A percentile compares a stretch with the other conserved stretches of the same genome.
Evolutionary conservation across 1,140 invertebrate species (phyloP).

Genomic region (Nebria ingens): DNA sequence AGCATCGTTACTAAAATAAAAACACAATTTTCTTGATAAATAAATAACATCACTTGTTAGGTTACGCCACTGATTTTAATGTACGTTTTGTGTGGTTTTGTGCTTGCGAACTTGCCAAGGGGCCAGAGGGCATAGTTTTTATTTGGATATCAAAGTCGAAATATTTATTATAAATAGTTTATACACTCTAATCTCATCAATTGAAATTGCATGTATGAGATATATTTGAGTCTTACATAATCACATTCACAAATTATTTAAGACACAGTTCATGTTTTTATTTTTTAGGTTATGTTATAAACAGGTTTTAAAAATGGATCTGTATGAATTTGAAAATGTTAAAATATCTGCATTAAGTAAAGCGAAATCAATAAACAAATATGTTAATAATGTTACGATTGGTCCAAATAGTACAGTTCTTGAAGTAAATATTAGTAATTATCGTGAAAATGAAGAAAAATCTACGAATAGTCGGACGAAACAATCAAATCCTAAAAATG

Average conservation of each 20-base stretch:
- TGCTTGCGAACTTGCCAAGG: neutral
- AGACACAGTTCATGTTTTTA: no score
- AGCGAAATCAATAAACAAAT: conserved; percentile 25
- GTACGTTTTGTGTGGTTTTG: neutral
- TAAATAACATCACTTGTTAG: no score
- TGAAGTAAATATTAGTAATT: conserved; percentile 14
- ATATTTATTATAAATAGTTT: neutral
- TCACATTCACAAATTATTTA: neutral
- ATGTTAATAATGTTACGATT: conserved; percentile 30
- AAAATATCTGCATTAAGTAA: conserved; percentile 36
- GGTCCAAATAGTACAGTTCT: conserved; percentile 24
- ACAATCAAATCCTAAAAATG: conserved; percentile 17
- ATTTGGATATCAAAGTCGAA: neutral
- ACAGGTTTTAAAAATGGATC: no score
- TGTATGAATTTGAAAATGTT: conserved; percentile 32
- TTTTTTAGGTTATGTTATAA: neutral
- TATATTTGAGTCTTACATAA: neutral
- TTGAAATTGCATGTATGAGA: neutral
- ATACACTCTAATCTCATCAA: neutral
- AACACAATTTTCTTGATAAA: no score
- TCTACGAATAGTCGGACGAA: conserved; percentile 20
- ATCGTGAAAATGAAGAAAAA: conserved; percentile 20
- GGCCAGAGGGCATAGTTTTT: neutral
- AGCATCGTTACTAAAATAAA: no score
- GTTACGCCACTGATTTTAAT: neutral